Base-by-base conservation (phyloP, 2,888 invertebrate genomes). In the Resseliella maxima region DNA sequence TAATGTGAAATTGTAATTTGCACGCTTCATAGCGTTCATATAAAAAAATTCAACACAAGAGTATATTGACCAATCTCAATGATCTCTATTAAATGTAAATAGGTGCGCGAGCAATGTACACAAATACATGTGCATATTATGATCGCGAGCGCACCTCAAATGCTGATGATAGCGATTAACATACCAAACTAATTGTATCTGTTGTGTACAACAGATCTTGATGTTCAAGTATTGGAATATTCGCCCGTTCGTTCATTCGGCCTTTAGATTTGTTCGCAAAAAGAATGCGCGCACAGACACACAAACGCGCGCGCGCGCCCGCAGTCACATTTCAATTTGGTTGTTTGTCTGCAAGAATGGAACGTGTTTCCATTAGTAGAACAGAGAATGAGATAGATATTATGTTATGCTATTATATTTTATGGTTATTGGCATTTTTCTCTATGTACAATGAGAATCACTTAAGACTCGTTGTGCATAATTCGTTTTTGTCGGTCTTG, bases 1-100 rank as follows among this genome's bases (percentile, higher is more conserved):
- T 24, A 38, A 83, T 0, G 36, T 83, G 83, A 38, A n/a, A 83
- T 83, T 83, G 83, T 83, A 83, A 83, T 83, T 83, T 83, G 83
- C 83, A 83, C 83, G 38, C 83, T 83, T 83, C 83, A 83, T n/a
- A 83, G 83, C 83, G 38, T 83, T n/a, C 38, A 38, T n/a, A 83
- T 83, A 31, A 31, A 59, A 59, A 24, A 24, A n/a, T n/a, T n/a
- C n/a, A n/a, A 18, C 50, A 50, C 5, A 31, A 31, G 72, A 36
- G 38, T 38, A 8, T 50, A 83, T 83, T 83, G 38, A 83, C 83
- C 83, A 83, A 83, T 83, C 38, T 83, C 24, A 64, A 83, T 83
- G 83, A 83, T 38, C 83, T 38, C 38, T 83, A 38, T 38, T 83
- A 83, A 83, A 83, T 83, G 83, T 83, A 83, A 83, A 83, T 83